These are phyloP conservation scores for Myotis pilosus DNA, from an alignment of 2,797 vertebrate genomes.

Conservation along the genomic window DNA sequence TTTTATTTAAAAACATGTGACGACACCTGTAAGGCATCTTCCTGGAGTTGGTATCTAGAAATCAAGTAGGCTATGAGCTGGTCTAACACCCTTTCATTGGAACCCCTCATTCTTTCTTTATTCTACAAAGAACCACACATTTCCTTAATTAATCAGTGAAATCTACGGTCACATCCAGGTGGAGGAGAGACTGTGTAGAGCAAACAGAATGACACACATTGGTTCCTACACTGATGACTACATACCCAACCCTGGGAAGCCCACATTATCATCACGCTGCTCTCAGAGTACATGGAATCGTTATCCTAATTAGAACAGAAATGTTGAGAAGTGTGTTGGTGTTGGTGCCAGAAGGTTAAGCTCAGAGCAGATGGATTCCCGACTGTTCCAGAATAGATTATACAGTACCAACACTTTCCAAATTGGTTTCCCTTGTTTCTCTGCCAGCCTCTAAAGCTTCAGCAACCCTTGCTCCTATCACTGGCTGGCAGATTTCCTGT, in stretches of 20 bases:
- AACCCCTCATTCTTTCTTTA: background rate
- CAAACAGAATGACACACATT: background rate
- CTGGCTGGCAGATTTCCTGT: background rate
- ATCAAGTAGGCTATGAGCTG: background rate
- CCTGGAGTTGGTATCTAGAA: background rate
- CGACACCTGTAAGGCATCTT: background rate
- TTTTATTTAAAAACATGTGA: background rate
- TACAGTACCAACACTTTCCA: slow-evolving; percentile 25
- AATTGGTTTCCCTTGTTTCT: slow-evolving; percentile 19
- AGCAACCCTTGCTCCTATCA: background rate
- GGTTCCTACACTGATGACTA: background rate
- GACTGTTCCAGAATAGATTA: slow-evolving; percentile 54
- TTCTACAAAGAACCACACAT: background rate
- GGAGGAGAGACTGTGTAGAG: background rate
- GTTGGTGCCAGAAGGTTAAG: slow-evolving; percentile 53
- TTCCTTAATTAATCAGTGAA: background rate
- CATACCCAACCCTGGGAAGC: background rate
- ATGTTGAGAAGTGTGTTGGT: background rate
- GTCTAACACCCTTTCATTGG: background rate
- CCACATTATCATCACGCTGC: background rate
- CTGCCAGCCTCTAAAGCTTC: background rate
- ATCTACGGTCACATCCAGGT: background rate
- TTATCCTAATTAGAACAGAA: slow-evolving; percentile 17
- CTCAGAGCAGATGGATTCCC: slow-evolving; percentile 59
- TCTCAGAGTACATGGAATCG: background rate